Base-by-base conservation (phyloP, 2,113 vertebrate species). In the Rana temporaria region DNA sequence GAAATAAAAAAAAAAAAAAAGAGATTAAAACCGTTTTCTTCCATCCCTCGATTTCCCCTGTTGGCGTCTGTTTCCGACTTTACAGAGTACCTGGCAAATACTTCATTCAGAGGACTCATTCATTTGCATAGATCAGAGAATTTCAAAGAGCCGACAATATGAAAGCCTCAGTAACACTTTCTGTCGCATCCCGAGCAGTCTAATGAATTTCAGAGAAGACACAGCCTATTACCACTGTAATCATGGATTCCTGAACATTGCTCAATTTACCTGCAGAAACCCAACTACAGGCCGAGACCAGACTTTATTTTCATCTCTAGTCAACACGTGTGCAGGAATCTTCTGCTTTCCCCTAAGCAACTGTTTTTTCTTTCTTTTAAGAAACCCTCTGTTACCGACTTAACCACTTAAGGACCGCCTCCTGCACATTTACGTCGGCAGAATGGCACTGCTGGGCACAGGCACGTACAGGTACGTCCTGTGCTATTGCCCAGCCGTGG, bases 101-200 rank as follows among this genome's bases (percentile, higher is more conserved):
- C 64, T 59, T 78, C 48, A 67, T 55, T 78, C 24, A 19, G 18
- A 59, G 62, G 53, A 79, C 59, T 42, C 53, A 2, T 1, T 57
- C 17, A 69, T 69, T 79, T 79, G 77, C 77, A 79, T 79, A 59
- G n/a, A 52, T 18, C 53, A 3, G 11, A 60, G 53, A 79, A 68
- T 56, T 34, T 67, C 26, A 55, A 68, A 79, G 52, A 12, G 64
- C 55, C 6, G 57, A 79, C 30, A 60, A 68, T 69, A 22, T 59
- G 24, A 79, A 67, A 68, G 76, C 48, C 57, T 56, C 48, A 67
- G 56, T 56, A 56, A 53, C 42, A 38, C 19, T 67, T 77, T 76
- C 63, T 20, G 15, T 48, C 16, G 20, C 60, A 78, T 52, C 68
- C n/a, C 52, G 18, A 56, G 30, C 57, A 32, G 17, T 68, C 12